Base-by-base conservation (phyloP, 92 coral and sea anemone genomes). In the Virgularia gustaviana region DNA sequence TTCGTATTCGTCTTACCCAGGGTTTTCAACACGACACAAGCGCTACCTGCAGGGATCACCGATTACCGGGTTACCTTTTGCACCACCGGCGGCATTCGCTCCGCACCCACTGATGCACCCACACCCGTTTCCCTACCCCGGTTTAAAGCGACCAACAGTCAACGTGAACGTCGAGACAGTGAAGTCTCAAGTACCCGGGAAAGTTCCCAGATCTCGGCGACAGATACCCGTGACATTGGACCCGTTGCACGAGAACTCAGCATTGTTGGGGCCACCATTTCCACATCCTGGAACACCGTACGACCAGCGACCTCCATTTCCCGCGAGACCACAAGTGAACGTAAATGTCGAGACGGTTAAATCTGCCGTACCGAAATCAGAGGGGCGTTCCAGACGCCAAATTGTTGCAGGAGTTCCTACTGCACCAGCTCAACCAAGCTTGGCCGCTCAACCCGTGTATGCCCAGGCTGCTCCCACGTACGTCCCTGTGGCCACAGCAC, bases 81-180 rank as follows among this genome's bases (percentile, higher is more conserved):
- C n/a, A n/a, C n/a, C n/a, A n/a, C n/a, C n/a, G n/a, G n/a, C n/a
- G 12, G 37, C 66, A 35, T 20, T 31, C 28, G 66, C 37, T 12
- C 44, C 66, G 0, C 66, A 32, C 6, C 28, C 34, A 12, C 66
- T 60, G 20, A 20, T 28, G n/a, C n/a, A n/a, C 31, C 86, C 86
- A n/a, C 77, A 54, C 57, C 81, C 76, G 22, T 71, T 59, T 28
- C 62, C 83, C 15, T 68, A 81, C 11, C 38, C 68, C n/a, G 71
- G 65, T 28, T 72, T 29, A 19, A 31, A 25, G 44, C 6, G 90
- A 37, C 99, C 99, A 4, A 87, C 73, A 49, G 99, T 94, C 13
- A 89, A 85, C 38, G 87, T 94, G n/a, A 94, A 89, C 67, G 90
- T 94, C 35, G 88, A 94, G 49, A 82, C 99, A 0, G 87, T 85